A percentile compares a stretch with the other conserved stretches of the same genome.
These are phyloP conservation scores for Cygnus atratus DNA, from an alignment of 2,113 vertebrate genomes.

Conservation along the genomic window DNA sequence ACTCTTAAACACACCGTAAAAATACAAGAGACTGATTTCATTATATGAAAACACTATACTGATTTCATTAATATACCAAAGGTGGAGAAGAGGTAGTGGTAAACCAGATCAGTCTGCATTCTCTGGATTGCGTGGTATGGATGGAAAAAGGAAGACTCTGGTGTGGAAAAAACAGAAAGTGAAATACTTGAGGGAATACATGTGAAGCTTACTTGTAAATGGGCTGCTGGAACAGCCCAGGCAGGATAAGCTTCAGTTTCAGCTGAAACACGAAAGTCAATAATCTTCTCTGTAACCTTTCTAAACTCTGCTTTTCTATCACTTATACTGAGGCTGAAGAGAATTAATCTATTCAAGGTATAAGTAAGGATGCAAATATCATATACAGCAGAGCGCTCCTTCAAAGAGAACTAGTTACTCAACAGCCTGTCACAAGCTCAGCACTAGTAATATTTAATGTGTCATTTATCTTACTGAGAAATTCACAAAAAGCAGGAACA, in stretches of 20 bases:
- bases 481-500: background rate
- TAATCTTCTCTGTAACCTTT: background rate
- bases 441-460: background rate
- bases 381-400: background rate
- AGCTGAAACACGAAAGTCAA: background rate
- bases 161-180: background rate
- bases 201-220: background rate
- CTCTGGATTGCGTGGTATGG: background rate
- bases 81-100: background rate
- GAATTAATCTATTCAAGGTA: constrained; percentile 1
- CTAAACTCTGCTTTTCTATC: background rate
- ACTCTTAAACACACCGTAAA: background rate
- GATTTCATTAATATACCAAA: background rate
- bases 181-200: background rate
- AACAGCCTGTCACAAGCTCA: background rate
- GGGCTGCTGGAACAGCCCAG: background rate
- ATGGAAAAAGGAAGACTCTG: background rate
- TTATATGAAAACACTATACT: background rate
- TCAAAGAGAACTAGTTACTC: background rate
- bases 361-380: background rate
- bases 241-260: constrained; percentile 4
- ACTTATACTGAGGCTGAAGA: background rate
- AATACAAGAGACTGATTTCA: background rate
- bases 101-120: background rate
- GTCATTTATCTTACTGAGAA: background rate